A percentile compares a stretch with the other conserved stretches of the same genome.
Evolutionary conservation across 2,113 vertebrate genomes (phyloP).

Genomic region (Rana temporaria): DNA sequence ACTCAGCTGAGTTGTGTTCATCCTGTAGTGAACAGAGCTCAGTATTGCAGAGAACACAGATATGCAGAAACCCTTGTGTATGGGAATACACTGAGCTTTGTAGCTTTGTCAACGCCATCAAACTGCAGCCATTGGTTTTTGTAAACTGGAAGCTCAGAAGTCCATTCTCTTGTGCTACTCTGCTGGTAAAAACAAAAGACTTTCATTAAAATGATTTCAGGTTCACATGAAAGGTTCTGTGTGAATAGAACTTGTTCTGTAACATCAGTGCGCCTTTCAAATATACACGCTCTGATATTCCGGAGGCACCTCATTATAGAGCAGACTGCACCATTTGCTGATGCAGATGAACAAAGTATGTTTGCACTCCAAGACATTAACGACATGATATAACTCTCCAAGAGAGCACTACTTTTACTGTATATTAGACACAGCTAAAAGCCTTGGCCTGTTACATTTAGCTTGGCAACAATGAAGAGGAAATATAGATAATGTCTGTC

Average conservation of each 20-base stretch:
- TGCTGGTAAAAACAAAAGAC: too few species aligned
- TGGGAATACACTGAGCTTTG: too few species aligned
- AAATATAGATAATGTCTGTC: background rate
- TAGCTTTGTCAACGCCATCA: too few species aligned
- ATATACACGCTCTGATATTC: constrained; percentile 10
- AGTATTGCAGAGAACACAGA: too few species aligned
- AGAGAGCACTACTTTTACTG: background rate
- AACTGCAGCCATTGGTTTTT: too few species aligned
- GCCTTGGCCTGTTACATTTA: constrained; percentile 39
- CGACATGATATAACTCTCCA: constrained; percentile 19
- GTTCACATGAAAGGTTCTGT: constrained; percentile 8
- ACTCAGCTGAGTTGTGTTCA: too few species aligned
- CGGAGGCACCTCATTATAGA: constrained; percentile 19
- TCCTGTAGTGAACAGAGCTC: too few species aligned
- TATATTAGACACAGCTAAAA: constrained; percentile 26
- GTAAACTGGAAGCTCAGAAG: too few species aligned
- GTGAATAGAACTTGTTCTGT: background rate
- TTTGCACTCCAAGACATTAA: constrained; percentile 27
- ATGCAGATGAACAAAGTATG: background rate
- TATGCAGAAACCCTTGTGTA: too few species aligned
- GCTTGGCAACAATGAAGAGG: constrained; percentile 27
- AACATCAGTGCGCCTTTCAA: constrained; percentile 3
- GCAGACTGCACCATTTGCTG: constrained; percentile 29
- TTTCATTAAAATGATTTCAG: background rate
- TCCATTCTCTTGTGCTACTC: too few species aligned